Evolutionary conservation across 2,888 invertebrate species (phyloP).

Genomic region (Drosophila sordidapex): DNA sequence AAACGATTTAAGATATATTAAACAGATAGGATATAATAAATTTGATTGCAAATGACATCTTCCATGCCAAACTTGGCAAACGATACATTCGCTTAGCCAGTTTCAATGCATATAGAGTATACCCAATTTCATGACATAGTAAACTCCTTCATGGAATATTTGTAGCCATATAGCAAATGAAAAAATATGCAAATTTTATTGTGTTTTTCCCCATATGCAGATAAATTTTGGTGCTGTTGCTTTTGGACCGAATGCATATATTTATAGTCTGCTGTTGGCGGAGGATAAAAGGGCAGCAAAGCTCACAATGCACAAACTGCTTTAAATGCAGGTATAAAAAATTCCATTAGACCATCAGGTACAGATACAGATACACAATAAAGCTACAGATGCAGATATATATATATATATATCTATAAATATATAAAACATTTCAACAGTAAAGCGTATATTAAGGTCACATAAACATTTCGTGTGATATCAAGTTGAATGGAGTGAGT

Average conservation of each 20-base stretch:
- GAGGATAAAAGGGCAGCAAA: slow-evolving; percentile 17
- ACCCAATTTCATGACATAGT: not conserved
- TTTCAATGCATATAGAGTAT: not conserved
- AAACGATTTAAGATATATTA: not conserved
- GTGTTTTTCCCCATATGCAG: slow-evolving; percentile 1
- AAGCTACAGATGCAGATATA: not conserved
- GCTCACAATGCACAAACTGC: slow-evolving; percentile 21
- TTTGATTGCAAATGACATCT: not conserved
- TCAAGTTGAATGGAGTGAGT: not conserved
- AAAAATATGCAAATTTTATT: slow-evolving; percentile 12
- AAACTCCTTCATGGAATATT: not conserved
- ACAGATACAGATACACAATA: not conserved
- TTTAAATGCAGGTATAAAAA: slow-evolving; percentile 27
- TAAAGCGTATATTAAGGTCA: not conserved
- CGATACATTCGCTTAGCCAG: not conserved
- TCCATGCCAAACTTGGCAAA: not conserved
- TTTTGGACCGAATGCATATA: slow-evolving; percentile 28
- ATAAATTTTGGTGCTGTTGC: not conserved
- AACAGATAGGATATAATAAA: not conserved
- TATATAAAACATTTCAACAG: slow-evolving; percentile 1
- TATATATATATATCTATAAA: not conserved
- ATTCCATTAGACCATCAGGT: slow-evolving; percentile 15
- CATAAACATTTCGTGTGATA: not conserved
- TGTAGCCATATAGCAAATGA: not conserved
- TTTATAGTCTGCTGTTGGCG: slow-evolving; percentile 30